These are phyloP conservation scores for Rhabdomys dilectus DNA, from an alignment of 2,113 vertebrate species.

Conservation along the genomic window DNA sequence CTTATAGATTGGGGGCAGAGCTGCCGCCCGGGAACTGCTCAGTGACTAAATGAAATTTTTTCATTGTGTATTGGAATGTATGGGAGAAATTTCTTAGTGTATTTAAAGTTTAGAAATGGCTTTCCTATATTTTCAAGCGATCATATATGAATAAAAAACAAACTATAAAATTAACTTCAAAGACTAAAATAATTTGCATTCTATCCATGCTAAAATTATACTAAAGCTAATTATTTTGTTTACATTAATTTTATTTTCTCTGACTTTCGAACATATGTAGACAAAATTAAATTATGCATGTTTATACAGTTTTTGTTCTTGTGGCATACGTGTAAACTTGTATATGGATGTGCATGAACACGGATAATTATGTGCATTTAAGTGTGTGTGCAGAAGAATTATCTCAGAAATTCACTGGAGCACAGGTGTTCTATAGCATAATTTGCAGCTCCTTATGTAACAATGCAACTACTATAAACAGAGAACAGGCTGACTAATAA, in stretches of 20 bases:
- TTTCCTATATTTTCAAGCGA: background rate
- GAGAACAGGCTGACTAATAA: constrained; percentile 48
- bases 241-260: background rate
- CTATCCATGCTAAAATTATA: background rate
- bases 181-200: background rate
- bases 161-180: background rate
- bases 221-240: background rate
- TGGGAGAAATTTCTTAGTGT: background rate
- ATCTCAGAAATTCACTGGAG: constrained; percentile 2
- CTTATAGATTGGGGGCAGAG: no score
- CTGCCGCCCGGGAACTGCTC: no score
- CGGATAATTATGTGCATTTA: background rate
- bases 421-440: background rate
- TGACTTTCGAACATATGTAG: background rate
- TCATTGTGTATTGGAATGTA: background rate
- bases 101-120: background rate
- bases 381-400: background rate
- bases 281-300: background rate
- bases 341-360: background rate
- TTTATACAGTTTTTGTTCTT: background rate
- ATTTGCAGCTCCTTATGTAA: constrained; percentile 62
- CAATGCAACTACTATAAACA: constrained; percentile 52
- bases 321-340: background rate
- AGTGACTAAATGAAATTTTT: no score
- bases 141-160: background rate